Evolutionary conservation across 1,140 invertebrate species (phyloP).

Genomic region (Drosophila nasuta): DNA sequence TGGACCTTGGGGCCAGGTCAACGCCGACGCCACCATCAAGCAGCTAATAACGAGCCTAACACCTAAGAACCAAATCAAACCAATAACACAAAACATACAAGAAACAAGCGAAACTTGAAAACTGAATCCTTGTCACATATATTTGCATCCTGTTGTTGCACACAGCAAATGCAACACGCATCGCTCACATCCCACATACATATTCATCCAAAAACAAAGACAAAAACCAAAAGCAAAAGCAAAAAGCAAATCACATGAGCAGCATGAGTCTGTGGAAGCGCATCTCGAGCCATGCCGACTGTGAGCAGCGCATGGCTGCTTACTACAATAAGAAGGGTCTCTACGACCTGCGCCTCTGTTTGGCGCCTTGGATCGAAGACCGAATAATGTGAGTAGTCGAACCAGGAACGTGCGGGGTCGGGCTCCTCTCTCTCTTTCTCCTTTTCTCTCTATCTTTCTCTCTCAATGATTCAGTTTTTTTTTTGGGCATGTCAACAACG

Average conservation of each 20-base stretch:
- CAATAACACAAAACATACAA: constrained; percentile 22
- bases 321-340: constrained; percentile 84
- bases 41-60: constrained; percentile 23
- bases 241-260: constrained; percentile 24
- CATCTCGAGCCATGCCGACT: constrained; percentile 76
- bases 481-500: background rate
- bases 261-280: constrained; percentile 84
- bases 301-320: constrained; percentile 78
- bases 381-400: constrained; percentile 82
- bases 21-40: constrained; percentile 48
- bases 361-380: constrained; percentile 84
- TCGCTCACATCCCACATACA: background rate
- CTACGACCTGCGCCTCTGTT: constrained; percentile 75
- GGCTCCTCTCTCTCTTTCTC: background rate
- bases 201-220: constrained; percentile 11
- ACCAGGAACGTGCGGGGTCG: background rate
- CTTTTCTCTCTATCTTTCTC: background rate
- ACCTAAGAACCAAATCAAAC: constrained; percentile 22
- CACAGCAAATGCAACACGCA: background rate
- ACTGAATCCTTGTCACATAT: constrained; percentile 22
- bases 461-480: background rate
- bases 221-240: constrained; percentile 5
- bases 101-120: background rate
- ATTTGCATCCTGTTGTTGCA: constrained; percentile 26
- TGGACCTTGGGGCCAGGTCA: constrained; percentile 62